Evolutionary conservation across 2,113 vertebrate species (phyloP), one percentile per base, ranked within the genome.

Genomic region (Lampris megalopsis): DNA sequence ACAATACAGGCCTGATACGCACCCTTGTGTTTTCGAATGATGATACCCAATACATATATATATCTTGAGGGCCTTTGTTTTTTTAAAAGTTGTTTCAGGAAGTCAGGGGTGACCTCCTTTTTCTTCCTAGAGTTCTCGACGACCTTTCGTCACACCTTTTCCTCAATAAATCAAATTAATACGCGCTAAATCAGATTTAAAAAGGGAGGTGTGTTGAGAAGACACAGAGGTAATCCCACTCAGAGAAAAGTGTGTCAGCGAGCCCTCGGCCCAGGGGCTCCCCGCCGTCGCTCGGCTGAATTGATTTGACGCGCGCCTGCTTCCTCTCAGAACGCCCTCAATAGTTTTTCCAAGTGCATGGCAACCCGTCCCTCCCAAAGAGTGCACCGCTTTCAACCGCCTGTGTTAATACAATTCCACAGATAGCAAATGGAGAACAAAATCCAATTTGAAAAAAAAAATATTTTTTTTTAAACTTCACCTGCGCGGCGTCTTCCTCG

Each of bases 401-500:
- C 38, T 73, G 68, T 66, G 57, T 86, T 88, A 87, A 91, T 80
- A 73, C 80, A 69, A 84, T 83, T 76, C 73, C 72, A 73, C 72
- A 85, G 83, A 90, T 82, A 87, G 81, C 2, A 75, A 85, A 64
- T 56, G n/a, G 72, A 82, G 67, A 42, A 59, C 82, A 71, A 88
- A 81, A 91, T 86, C 75, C 83, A 76, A 87, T 91, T 93, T 91
- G 73, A 90, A 89, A 86, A 84, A 40, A 90, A 89, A 58, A 36
- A 35, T 58, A 24, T 58, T 36, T 82, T 78, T 73, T 76, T 85
- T 73, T 56, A 83, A 48, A 75, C 84, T 87, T 76, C 80, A 88
- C 85, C 78, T 87, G 81, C 37, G 45, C 52, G 35, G 67, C 80
- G 43, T 42, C 71, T 73, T 87, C 85, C 70, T 87, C 80, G 60